phyloP scores from a whole-genome alignment of 2,113 vertebrate genomes.

The Helogale parvula region DNA sequence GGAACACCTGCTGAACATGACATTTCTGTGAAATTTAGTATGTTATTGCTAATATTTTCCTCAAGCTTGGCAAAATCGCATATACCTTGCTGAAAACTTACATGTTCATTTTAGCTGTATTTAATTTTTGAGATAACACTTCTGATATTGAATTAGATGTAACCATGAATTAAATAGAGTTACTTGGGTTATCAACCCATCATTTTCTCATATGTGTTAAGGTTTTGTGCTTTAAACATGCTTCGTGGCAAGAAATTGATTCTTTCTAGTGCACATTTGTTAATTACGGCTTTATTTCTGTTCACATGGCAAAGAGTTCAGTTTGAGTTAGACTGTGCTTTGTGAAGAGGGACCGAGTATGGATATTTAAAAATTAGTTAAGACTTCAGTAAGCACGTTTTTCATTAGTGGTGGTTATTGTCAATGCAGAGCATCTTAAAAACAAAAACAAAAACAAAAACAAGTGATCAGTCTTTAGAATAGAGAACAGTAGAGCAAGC shows the following conservation, averaged over 20 bases:
- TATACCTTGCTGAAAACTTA: constrained; percentile 19
- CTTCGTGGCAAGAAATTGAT: constrained; percentile 4
- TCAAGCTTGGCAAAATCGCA: neutral
- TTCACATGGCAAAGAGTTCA: neutral
- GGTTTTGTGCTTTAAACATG: constrained; percentile 15
- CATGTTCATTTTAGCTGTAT: neutral
- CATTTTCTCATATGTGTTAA: neutral
- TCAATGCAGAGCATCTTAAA: neutral
- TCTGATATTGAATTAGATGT: constrained; percentile 43
- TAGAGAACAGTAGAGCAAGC: neutral
- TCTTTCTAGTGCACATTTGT: neutral
- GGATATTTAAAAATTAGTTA: neutral
- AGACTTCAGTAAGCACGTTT: neutral
- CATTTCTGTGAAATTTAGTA: constrained; percentile 42
- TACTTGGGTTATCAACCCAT: neutral
- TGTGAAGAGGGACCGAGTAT: neutral
- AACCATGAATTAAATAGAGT: neutral
- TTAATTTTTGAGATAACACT: constrained; percentile 36
- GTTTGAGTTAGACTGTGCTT: constrained; percentile 9
- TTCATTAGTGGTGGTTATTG: neutral
- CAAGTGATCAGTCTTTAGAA: neutral
- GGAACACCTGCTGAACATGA: constrained; percentile 23
- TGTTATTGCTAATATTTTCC: neutral
- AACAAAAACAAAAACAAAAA: neutral
- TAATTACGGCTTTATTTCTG: constrained; percentile 25